Evolutionary conservation across 2,888 invertebrate species (phyloP).

Genomic region (Agrochola lychnidis): DNA sequence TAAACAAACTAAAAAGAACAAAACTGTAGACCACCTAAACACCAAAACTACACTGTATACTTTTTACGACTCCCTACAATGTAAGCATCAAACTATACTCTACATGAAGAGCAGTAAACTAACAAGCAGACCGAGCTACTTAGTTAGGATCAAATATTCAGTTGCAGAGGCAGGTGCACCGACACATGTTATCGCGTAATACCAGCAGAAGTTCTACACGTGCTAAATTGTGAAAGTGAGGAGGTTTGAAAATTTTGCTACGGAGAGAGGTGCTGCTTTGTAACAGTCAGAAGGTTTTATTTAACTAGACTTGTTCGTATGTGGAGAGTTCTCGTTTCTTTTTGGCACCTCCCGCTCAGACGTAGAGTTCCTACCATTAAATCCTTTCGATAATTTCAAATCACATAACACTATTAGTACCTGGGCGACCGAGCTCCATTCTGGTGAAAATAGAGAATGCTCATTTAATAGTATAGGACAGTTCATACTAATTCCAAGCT

Average conservation of each 20-base stretch:
- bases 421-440: too few relatives aligned
- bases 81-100: conserved; percentile 13
- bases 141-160: conserved; percentile 55
- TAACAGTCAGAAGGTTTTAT: not conserved
- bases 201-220: conserved; percentile 25
- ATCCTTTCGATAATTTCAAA: not conserved
- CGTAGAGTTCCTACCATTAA: not conserved
- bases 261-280: too few relatives aligned
- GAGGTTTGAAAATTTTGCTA: not conserved
- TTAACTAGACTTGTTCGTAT: not conserved
- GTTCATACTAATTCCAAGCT: too few relatives aligned
- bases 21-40: conserved; percentile 9
- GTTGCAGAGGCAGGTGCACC: conserved; percentile 38
- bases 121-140: conserved; percentile 29
- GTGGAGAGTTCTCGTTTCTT: not conserved
- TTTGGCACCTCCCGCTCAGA: not conserved
- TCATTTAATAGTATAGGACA: too few relatives aligned
- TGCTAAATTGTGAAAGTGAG: not conserved
- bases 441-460: too few relatives aligned
- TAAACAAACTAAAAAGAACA: conserved; percentile 11
- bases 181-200: conserved; percentile 12
- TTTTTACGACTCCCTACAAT: conserved; percentile 20
- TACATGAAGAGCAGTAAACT: conserved; percentile 14
- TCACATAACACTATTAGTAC: not conserved
- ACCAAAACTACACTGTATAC: not conserved